phyloP scores from a whole-genome alignment of 2,888 invertebrate genomes.

The Hipparchia semele region DNA sequence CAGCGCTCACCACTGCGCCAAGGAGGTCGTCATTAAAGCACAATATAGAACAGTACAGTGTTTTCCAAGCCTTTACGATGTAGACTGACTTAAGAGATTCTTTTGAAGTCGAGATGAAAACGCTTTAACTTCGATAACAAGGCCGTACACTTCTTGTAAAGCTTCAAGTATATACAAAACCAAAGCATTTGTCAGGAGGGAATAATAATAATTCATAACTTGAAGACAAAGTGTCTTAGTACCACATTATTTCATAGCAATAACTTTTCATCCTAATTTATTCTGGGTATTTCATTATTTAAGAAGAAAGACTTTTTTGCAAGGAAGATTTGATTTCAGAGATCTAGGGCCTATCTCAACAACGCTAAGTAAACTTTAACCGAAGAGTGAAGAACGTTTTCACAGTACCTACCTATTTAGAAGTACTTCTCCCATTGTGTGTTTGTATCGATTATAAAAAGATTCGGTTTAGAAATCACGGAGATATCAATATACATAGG shows the following conservation, averaged over 20 bases:
- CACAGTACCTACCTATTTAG: too few relatives aligned
- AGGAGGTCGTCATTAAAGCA: too few relatives aligned
- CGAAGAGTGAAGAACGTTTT: too few relatives aligned
- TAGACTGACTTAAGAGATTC: constrained; percentile 12
- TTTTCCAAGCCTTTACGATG: neutral
- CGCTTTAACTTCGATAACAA: constrained; percentile 18
- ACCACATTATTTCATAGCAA: neutral
- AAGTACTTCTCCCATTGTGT: too few relatives aligned
- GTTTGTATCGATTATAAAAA: too few relatives aligned
- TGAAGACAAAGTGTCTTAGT: neutral
- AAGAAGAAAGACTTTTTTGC: too few relatives aligned
- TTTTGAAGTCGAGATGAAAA: constrained; percentile 15
- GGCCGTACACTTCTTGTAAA: constrained; percentile 8
- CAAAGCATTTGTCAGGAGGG: constrained; percentile 18
- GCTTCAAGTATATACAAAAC: constrained; percentile 18
- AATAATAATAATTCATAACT: neutral
- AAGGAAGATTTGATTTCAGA: too few relatives aligned
- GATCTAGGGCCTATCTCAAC: too few relatives aligned
- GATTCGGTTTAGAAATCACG: too few relatives aligned
- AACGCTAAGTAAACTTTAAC: too few relatives aligned
- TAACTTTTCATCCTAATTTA: neutral
- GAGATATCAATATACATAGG: too few relatives aligned
- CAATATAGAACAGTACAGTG: neutral
- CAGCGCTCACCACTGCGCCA: too few relatives aligned
- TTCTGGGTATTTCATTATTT: neutral